Evolutionary conservation across 2,888 invertebrate genomes (phyloP), one percentile per base, ranked within the genome.

Genomic region (Sepioteuthis lessoniana): DNA sequence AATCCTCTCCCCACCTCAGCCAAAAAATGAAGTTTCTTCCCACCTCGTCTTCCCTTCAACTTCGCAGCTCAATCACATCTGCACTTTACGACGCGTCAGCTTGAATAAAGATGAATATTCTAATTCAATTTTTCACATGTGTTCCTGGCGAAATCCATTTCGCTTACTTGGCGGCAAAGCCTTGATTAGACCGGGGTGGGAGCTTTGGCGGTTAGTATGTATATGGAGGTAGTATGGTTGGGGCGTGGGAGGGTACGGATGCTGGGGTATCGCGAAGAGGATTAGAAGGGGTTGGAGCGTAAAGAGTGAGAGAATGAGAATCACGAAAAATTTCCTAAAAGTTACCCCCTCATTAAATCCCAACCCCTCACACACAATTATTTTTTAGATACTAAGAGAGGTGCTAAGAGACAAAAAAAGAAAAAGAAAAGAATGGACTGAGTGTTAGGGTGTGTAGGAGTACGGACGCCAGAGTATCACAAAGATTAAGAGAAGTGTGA

Each of bases 21-120:
- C 31, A 4, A 5, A 60, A 31, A 31, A 4, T 8, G 10, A 31
- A 0, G 3, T 31, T 31, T 13, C 60, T 31, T 10, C 31, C 60
- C 31, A 60, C 60, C 60, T 47, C 50, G 19, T 19, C 16, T 8
- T 21, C 50, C 16, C 50, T 50, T 50, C 3, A 21, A 50, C 21
- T 50, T 50, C 3, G 50, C 50, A 50, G 21, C 50, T 50, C 19
- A 60, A 28, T 76, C 76, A 76, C 76, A 76, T 76, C n/a, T 76
- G 76, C 76, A 76, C 76, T 76, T 76, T 76, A 31, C 76, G 76
- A n/a, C 76, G 76, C 76, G 76, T 76, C 76, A 76, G 76, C 76
- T n/a, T n/a, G 76, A 76, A 8, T 76, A 76, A 76, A 76, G 76
- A 76, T 76, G 76, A 76, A 76, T n/a, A 31, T 76, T 76, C 76